Evolutionary conservation across 2,113 vertebrate genomes (phyloP), one percentile per base, ranked within the genome.

Genomic region (Heteronetta atricapilla): DNA sequence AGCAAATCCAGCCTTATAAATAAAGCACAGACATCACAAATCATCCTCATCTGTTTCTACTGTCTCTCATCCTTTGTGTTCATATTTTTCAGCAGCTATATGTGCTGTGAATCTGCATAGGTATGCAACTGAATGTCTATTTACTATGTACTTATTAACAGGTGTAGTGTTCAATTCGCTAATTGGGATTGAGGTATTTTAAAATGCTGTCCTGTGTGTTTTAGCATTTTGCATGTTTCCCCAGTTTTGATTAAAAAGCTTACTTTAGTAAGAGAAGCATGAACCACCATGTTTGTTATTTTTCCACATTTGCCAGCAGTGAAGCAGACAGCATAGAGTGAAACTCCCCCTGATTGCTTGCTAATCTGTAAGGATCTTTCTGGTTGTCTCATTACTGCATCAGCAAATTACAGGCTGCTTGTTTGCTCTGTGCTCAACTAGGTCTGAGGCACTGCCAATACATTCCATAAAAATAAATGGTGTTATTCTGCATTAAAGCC

Each of bases 21-120:
- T 55, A 94, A 85, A 93, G 84, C 44, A 33, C 28, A 38, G 58
- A 36, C 62, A 44, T 44, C 68, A 62, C 88, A 73, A 36, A 70
- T 79, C 22, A 40, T 50, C 38, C 0, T 1, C 36, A 50, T 40
- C 68, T 50, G 52, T 26, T 44, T 55, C 22, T 14, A 2, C 21
- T 40, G 0, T 73, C 44, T 77, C 36, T 82, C 58, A 36, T 29
- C 2, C 66, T 81, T 60, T 77, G 53, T 66, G 67, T 34, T 69
- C 26, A 0, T 75, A 8, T 83, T 93, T 53, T 58, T 53, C 92
- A 95, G 86, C 85, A 93, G 68, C 87, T 90, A 29, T 67, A 16
- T 12, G 13, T 75, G 78, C 87, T 42, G 50, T 92, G 82, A 91
- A 86, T 97, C 93, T 90, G 94, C 83, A 66, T 89, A 91, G 89